phyloP scores from a whole-genome alignment of 2,888 invertebrate species.

The Pterostichus niger region DNA sequence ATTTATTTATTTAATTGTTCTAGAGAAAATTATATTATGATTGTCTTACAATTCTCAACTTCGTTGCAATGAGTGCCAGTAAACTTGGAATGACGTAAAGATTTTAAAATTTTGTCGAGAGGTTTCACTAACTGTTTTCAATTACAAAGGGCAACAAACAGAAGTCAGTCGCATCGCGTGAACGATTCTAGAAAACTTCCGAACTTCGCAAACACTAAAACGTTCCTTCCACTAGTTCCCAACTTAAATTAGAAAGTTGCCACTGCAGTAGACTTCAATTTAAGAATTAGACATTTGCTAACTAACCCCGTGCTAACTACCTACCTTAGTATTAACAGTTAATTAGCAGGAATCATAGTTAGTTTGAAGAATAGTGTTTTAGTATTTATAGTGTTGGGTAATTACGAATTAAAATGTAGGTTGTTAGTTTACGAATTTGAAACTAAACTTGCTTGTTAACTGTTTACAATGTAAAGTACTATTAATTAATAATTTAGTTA shows the following conservation, averaged over 20 bases:
- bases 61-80: neutral
- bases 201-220: conserved; percentile 55
- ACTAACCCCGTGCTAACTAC: neutral
- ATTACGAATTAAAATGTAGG: neutral
- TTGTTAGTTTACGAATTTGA: neutral
- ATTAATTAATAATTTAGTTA: neutral
- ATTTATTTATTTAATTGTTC: too few relatives aligned
- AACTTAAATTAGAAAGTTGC: conserved; percentile 63
- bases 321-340: conserved; percentile 1
- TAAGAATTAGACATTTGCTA: conserved; percentile 42
- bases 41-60: too few relatives aligned
- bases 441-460: neutral
- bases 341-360: neutral
- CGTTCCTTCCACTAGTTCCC: conserved; percentile 59
- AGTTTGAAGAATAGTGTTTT: neutral
- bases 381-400: neutral
- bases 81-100: conserved; percentile 7
- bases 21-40: too few relatives aligned
- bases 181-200: conserved; percentile 57
- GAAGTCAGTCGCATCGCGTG: conserved; percentile 41
- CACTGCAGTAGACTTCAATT: conserved; percentile 37
- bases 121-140: conserved; percentile 21
- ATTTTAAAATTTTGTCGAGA: conserved; percentile 33
- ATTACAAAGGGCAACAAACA: conserved; percentile 55
- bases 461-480: neutral